Evolutionary conservation across 2,797 vertebrate species (phyloP).

Genomic region (Chelonia mydas): DNA sequence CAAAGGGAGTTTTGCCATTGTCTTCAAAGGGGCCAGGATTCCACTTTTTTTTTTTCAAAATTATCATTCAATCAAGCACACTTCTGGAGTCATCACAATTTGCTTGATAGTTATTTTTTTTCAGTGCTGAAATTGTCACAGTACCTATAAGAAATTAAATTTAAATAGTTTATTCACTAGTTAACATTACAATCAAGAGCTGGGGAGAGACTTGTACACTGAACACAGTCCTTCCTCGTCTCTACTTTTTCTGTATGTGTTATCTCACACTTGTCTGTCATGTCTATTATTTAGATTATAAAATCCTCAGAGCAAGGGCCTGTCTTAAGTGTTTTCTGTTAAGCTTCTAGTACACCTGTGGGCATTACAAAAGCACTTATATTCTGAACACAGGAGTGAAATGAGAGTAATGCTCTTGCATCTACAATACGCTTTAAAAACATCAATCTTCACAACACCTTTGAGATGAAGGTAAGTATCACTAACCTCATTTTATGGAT

Average conservation of each 20-base stretch:
- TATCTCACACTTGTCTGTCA: neutral
- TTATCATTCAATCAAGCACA: neutral
- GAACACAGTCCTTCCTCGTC: neutral
- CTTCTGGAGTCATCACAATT: neutral
- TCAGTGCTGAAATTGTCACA: neutral
- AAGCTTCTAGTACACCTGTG: neutral
- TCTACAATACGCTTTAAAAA: neutral
- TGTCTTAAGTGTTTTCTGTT: neutral
- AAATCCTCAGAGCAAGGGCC: neutral
- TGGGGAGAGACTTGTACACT: neutral
- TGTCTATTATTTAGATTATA: neutral
- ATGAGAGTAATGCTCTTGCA: neutral
- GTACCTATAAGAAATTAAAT: neutral
- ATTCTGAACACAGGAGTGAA: neutral
- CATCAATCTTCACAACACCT: neutral
- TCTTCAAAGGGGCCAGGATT: neutral
- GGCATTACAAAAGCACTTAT: neutral
- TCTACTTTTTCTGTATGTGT: neutral
- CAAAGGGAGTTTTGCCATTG: neutral
- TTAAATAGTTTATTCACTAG: neutral
- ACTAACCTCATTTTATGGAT: neutral
- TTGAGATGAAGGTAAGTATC: neutral
- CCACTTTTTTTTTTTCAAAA: neutral
- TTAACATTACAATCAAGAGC: neutral
- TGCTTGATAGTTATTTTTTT: neutral